These are phyloP conservation scores for Ceratina australensis DNA, from an alignment of 1,140 invertebrate species.

Conservation along the genomic window DNA sequence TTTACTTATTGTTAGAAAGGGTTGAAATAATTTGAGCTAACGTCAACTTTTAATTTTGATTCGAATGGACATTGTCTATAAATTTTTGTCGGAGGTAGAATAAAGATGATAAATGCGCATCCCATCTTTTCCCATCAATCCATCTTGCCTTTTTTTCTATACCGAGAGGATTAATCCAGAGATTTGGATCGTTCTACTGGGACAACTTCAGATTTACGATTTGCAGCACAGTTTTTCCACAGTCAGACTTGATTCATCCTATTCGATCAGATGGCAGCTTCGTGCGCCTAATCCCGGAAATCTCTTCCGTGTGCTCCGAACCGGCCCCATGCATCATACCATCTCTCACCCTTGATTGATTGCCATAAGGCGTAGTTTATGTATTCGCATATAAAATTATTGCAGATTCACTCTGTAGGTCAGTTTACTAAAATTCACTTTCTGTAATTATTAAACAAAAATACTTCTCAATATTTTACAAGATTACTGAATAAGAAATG, in stretches of 20 bases:
- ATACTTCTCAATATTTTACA: neutral
- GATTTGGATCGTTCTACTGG: neutral
- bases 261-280: conserved; percentile 53
- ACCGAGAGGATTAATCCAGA: neutral
- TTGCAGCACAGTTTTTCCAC: conserved; percentile 23
- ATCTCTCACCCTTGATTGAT: conserved; percentile 48
- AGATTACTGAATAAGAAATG: neutral
- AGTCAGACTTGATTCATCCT: conserved; percentile 29
- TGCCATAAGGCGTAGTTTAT: conserved; percentile 1
- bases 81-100: neutral
- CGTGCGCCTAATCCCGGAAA: conserved; percentile 56
- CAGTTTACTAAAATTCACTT: neutral
- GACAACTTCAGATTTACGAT: conserved; percentile 24
- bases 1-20: too few relatives aligned
- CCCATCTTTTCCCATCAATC: neutral
- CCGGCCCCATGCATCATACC: conserved; percentile 1
- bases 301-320: conserved; percentile 38
- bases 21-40: too few relatives aligned
- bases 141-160: neutral
- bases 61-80: too few relatives aligned
- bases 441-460: neutral
- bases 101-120: neutral
- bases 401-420: conserved; percentile 1
- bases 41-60: too few relatives aligned
- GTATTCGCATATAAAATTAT: conserved; percentile 44